Evolutionary conservation across 1,140 invertebrate species (phyloP), one percentile per base, ranked within the genome.

Genomic region (Magallana gigas): DNA sequence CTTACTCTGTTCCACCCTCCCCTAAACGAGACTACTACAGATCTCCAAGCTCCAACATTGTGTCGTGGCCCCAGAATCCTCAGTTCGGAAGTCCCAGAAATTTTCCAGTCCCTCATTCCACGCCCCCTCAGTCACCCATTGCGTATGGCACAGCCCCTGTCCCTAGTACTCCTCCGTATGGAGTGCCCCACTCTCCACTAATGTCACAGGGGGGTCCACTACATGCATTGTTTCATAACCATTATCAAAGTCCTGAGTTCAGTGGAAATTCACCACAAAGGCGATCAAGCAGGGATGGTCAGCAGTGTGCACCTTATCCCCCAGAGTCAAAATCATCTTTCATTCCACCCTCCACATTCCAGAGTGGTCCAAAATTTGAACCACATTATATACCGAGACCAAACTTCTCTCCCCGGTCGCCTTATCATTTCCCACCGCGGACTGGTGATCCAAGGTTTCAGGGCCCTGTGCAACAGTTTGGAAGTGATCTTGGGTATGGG

Each of bases 331-430:
- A 68, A 12, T 85, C 16, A 59, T 68, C 62, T 71, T 18, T 68
- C 84, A 56, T 57, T 68, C 60, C 62, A 16, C 60, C 48, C 29
- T 48, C 64, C 14, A 85, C 60, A 85, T 85, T 85, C 84, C 60
- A 64, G 48, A 56, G 11, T 71, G 18, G 84, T 29, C 60, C 36
- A 64, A 57, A 36, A 18, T 68, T 56, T 68, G 60, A 68, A 18
- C 36, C 84, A 85, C 60, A 36, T 16, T 56, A 62, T 68, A 18
- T 9, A 2, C 68, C 23, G 18, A 76, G 68, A 76, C 84, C 57
- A 68, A 68, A 57, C 60, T 23, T 71, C 9, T 85, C 60, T 68
- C 16, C 59, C n/a, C n/a, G 14, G 68, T 85, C 60, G n/a, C 84
- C 60, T 18, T 68, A 48, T 57, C 60, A 68, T 8, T 62, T 36